Conservation (phyloP, 92 coral and sea anemone species). For the Meandrina meandrites region DNA sequence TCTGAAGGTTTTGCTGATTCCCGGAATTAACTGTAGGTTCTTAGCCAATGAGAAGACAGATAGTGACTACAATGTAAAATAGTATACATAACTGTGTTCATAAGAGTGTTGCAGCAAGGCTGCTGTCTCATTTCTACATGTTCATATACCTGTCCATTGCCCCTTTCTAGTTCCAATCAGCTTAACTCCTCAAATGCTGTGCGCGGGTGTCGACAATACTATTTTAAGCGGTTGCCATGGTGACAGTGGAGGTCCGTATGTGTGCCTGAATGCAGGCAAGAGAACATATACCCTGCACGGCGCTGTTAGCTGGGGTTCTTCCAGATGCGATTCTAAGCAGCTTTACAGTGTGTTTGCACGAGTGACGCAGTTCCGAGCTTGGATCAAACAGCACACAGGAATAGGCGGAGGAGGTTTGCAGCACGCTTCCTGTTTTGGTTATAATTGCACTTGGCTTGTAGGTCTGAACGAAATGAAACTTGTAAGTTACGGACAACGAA, state of each 20-base stretch:
- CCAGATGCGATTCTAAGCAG: slow-evolving; percentile 30
- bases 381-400: slow-evolving; percentile 48
- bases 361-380: slow-evolving; percentile 46
- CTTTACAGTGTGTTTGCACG: slow-evolving; percentile 55
- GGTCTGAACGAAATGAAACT: neutral
- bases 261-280: slow-evolving; percentile 38
- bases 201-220: slow-evolving; percentile 70
- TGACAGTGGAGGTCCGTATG: slow-evolving; percentile 77
- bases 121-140: too few relatives aligned
- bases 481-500: too few relatives aligned
- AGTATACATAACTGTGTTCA: too few relatives aligned
- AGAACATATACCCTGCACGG: slow-evolving; percentile 40
- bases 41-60: too few relatives aligned
- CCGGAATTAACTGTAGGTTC: too few relatives aligned
- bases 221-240: slow-evolving; percentile 74
- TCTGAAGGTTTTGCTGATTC: too few relatives aligned
- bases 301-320: slow-evolving; percentile 63
- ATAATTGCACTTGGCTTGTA: too few relatives aligned
- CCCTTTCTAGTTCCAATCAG: neutral
- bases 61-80: too few relatives aligned
- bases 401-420: slow-evolving; percentile 24
- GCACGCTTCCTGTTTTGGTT: too few relatives aligned
- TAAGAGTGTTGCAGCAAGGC: neutral
- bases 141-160: neutral
- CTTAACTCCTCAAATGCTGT: slow-evolving; percentile 62